These are phyloP conservation scores for Nasonia longicornis DNA, from an alignment of 1,140 invertebrate species.

Conservation along the genomic window DNA sequence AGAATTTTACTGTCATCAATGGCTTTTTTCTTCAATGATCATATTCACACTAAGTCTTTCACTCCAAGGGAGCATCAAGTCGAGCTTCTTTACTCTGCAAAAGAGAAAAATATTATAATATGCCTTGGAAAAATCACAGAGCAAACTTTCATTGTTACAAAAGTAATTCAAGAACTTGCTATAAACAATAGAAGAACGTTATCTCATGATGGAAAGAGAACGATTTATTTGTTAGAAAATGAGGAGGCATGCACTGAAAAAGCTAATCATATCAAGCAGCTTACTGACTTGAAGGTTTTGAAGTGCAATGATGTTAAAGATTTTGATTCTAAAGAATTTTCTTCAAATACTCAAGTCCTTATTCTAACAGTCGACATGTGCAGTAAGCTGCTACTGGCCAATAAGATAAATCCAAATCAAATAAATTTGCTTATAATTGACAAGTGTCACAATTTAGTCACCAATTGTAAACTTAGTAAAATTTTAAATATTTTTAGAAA, in stretches of 20 bases:
- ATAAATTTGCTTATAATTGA: constrained; percentile 86
- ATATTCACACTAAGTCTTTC: constrained; percentile 78
- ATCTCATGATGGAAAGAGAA: constrained; percentile 62
- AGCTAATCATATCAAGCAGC: constrained; percentile 67
- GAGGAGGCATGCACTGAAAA: constrained; percentile 72
- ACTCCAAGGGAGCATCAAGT: constrained; percentile 82
- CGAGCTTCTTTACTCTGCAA: constrained; percentile 84
- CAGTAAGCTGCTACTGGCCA: constrained; percentile 70
- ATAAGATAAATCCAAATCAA: constrained; percentile 68
- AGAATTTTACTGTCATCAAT: constrained; percentile 59
- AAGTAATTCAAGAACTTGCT: constrained; percentile 84
- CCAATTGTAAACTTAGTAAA: constrained; percentile 67
- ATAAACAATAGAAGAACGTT: constrained; percentile 68
- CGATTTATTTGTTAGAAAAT: constrained; percentile 71
- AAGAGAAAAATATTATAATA: constrained; percentile 85
- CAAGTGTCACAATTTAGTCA: constrained; percentile 79
- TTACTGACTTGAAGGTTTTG: constrained; percentile 64
- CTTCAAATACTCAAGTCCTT: constrained; percentile 71
- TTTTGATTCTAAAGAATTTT: constrained; percentile 48
- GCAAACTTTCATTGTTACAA: constrained; percentile 89
- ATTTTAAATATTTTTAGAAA: constrained; percentile 62
- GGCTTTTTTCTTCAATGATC: constrained; percentile 74
- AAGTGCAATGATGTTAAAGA: constrained; percentile 49
- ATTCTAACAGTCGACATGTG: constrained; percentile 80
- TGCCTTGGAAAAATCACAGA: constrained; percentile 85